These are phyloP conservation scores for Mola mola DNA, from an alignment of 2,113 vertebrate species.

Conservation along the genomic window DNA sequence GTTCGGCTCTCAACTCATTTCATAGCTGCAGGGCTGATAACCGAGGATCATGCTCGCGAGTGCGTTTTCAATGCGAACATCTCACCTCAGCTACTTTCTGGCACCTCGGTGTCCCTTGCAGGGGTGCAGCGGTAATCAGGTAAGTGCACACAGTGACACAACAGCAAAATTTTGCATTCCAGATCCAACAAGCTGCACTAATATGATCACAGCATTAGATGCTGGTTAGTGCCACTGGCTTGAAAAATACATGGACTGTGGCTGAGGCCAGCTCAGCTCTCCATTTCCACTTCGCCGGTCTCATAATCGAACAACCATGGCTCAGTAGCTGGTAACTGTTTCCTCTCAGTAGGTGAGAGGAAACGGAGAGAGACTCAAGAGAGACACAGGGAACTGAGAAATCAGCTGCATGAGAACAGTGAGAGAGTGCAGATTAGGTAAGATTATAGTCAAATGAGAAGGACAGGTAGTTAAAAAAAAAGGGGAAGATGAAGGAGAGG, in stretches of 20 bases:
- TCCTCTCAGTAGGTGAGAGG: slow-evolving; percentile 60
- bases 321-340: slow-evolving; percentile 33
- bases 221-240: no score
- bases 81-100: slow-evolving; percentile 1
- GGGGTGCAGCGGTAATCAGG: slow-evolving; percentile 19
- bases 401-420: background rate
- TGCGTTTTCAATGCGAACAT: slow-evolving; percentile 8
- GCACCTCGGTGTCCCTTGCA: background rate
- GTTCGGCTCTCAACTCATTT: no score
- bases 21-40: slow-evolving; percentile 13
- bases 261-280: slow-evolving; percentile 19
- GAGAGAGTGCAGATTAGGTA: background rate
- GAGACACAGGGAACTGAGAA: background rate
- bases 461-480: slow-evolving; percentile 11
- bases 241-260: slow-evolving; percentile 56
- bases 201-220: slow-evolving; percentile 33
- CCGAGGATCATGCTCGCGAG: slow-evolving; percentile 19
- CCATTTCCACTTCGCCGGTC: slow-evolving; percentile 29
- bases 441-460: no score
- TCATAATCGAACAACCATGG: slow-evolving; percentile 61
- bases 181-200: slow-evolving; percentile 59
- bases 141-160: background rate
- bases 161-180: slow-evolving; percentile 8
- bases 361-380: slow-evolving; percentile 1
- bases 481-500: slow-evolving; percentile 28